phyloP scores from a whole-genome alignment of 1,140 invertebrate species.

The Popillia japonica region DNA sequence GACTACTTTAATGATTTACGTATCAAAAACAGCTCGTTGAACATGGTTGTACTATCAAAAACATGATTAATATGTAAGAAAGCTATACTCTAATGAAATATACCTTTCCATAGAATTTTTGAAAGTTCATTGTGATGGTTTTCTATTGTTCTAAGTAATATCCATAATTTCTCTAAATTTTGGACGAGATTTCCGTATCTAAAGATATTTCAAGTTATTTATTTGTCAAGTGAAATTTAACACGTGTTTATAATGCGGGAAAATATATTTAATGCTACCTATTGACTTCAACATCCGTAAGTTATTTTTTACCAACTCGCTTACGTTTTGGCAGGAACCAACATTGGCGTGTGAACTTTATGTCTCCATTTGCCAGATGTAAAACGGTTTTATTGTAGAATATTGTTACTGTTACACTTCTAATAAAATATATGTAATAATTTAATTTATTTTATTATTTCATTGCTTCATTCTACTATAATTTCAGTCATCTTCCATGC shows the following conservation, averaged over 20 bases:
- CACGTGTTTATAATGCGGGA: not conserved
- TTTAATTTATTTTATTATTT: constrained; percentile 5
- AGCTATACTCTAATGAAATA: not conserved
- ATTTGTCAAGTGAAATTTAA: not conserved
- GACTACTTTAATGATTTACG: too few species aligned
- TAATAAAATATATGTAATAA: constrained; percentile 5
- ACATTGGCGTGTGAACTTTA: not conserved
- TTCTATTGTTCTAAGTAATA: not conserved
- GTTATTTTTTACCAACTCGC: not conserved
- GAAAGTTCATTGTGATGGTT: not conserved
- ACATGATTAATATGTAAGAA: not conserved
- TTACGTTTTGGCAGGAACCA: not conserved
- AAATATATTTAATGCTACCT: not conserved
- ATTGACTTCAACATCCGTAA: not conserved
- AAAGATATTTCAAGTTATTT: not conserved
- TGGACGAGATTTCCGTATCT: not conserved
- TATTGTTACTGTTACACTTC: not conserved
- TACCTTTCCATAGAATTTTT: not conserved
- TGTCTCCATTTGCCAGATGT: not conserved
- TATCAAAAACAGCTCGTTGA: not conserved
- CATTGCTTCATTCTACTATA: not conserved
- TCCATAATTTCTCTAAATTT: not conserved
- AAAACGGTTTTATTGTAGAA: not conserved
- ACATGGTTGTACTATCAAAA: not conserved
- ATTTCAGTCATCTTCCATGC: not conserved